Percentiles rank a stretch among this genome's conserved stretches.
These are phyloP conservation scores for Nowickia ferox DNA, from an alignment of 2,888 invertebrate species.

Conservation along the genomic window DNA sequence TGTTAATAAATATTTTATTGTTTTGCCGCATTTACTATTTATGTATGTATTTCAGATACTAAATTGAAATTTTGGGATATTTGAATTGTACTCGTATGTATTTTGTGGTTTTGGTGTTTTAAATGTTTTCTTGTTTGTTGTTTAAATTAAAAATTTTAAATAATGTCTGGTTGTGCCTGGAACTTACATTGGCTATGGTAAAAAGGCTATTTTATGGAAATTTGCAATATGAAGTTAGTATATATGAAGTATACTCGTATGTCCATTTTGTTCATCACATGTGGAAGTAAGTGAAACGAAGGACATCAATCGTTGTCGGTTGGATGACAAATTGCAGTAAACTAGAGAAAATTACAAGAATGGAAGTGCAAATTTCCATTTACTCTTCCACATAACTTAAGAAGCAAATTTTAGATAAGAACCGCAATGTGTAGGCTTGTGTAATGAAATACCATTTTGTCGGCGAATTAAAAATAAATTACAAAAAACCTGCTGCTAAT, in stretches of 20 bases:
- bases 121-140: background rate
- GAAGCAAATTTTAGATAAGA: too few species aligned
- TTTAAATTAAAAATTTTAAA: constrained; percentile 1
- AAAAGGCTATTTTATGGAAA: background rate
- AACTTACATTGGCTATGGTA: background rate
- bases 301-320: too few species aligned
- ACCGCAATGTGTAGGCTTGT: too few species aligned
- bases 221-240: too few species aligned
- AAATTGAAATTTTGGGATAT: constrained; percentile 25
- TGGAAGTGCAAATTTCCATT: too few species aligned
- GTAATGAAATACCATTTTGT: too few species aligned
- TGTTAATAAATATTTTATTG: constrained; percentile 35
- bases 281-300: too few species aligned
- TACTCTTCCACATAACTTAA: too few species aligned
- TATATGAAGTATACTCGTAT: too few species aligned
- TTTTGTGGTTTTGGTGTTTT: constrained; percentile 7
- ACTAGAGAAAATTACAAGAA: too few species aligned
- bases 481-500: background rate
- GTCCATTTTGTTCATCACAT: too few species aligned
- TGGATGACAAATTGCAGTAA: too few species aligned
- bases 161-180: background rate
- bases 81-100: constrained; percentile 18
- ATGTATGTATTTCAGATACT: background rate
- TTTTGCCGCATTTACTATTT: constrained; percentile 1
- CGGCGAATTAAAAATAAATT: background rate